Base-by-base conservation (phyloP, 2,113 vertebrate genomes). In the Lagopus muta region DNA sequence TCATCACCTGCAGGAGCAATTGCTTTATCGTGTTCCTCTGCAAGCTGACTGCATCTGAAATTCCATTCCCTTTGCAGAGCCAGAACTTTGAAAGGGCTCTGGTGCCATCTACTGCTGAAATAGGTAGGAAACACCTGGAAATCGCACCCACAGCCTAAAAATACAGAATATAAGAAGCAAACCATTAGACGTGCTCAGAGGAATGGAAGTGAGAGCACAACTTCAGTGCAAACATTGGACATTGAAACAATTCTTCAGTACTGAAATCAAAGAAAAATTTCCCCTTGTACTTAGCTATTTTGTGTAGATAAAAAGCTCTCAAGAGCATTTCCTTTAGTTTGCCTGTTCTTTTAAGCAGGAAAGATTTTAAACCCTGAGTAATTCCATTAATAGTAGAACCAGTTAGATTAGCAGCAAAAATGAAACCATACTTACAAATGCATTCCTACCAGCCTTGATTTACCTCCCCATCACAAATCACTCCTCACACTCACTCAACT, bases 21-120 rank as follows among this genome's bases (percentile, higher is more conserved):
- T 21, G 57, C 22, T 50, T 74, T 19, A 17, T 50, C 10, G 50
- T 1, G 2, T n/a, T 47, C 24, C 21, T 1, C 13, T 6, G 61
- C 6, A 55, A 71, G 67, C 34, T 2, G 75, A 32, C 34, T 11
- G 43, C 83, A 50, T 65, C 3, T 4, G 61, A n/a, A 25, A 52
- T 17, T 34, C 82, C 61, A 48, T n/a, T 45, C n/a, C 32, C 55
- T 34, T 5, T 0, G 22, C 34, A 3, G 4, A 45, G 38, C 20
- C 57, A 11, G 2, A 7, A 7, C 32, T 13, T 66, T 89, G 91
- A 36, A 96, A 97, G 93, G 90, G 77, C 78, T 97, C 91, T 90
- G 38, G 96, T 96, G 97, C 97, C 98, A 98, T 87, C 97, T 97
- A 22, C 94, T 77, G 52, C 52, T 30, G 52, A 28, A 54, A 15